Evolutionary conservation across 1,140 invertebrate species (phyloP).

Genomic region (Pogonomyrmex barbatus): DNA sequence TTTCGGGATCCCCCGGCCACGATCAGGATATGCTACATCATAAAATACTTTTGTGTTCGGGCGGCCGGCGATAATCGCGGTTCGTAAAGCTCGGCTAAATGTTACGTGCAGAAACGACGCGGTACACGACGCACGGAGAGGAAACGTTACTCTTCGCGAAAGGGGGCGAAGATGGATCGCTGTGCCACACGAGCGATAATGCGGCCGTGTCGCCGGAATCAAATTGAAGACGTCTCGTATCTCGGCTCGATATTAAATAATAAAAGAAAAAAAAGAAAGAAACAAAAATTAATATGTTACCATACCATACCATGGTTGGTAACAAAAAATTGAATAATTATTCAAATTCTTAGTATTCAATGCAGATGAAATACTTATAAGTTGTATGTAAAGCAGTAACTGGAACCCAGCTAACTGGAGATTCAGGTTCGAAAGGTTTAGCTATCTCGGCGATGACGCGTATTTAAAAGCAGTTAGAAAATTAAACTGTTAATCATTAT

Average conservation of each 20-base stretch:
- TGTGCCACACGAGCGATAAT: conserved; percentile 43
- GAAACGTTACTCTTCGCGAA: conserved; percentile 52
- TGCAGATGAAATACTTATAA: background rate
- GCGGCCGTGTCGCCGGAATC: conserved; percentile 24
- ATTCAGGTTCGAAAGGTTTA: background rate
- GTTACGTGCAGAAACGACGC: conserved; percentile 64
- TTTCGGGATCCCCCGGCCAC: conserved; percentile 3
- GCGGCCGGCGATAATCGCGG: conserved; percentile 70
- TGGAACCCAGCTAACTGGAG: background rate
- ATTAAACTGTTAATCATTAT: conserved; percentile 62
- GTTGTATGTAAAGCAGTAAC: background rate
- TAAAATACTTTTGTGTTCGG: conserved; percentile 73
- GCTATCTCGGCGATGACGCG: background rate
- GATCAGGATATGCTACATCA: conserved; percentile 70
- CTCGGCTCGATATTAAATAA: conserved; percentile 1
- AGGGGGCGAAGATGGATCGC: conserved; percentile 53
- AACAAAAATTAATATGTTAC: conserved; percentile 1
- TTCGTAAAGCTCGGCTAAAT: conserved; percentile 71
- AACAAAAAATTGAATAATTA: background rate
- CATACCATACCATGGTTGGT: background rate
- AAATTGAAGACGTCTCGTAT: conserved; percentile 27
- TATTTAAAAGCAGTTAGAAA: conserved; percentile 33
- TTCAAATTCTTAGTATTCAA: background rate
- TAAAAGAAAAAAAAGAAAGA: background rate
- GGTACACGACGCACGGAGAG: conserved; percentile 36